These are phyloP conservation scores for Australoheros scitulus DNA, from an alignment of 2,113 vertebrate genomes.

Conservation along the genomic window DNA sequence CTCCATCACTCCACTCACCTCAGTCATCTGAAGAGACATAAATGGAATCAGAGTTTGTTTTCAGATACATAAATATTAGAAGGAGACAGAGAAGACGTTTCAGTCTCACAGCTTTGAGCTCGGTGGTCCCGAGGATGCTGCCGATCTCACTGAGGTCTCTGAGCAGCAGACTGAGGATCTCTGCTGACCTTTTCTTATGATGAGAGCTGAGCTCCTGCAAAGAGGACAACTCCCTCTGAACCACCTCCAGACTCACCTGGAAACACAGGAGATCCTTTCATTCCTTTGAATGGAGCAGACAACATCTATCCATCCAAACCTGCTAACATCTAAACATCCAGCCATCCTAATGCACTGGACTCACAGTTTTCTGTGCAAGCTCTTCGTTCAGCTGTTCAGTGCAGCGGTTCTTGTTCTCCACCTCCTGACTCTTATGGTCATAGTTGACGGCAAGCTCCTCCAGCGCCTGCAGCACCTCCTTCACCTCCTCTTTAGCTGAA, in stretches of 20 bases:
- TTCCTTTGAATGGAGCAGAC: too few relatives aligned
- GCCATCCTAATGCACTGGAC: neutral
- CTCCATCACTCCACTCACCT: slow-evolving; percentile 85
- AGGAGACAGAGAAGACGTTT: neutral
- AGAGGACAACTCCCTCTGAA: slow-evolving; percentile 85
- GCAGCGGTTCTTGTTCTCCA: slow-evolving; percentile 84
- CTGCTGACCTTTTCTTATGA: slow-evolving; percentile 88
- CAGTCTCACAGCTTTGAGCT: slow-evolving; percentile 85
- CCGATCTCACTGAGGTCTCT: slow-evolving; percentile 92
- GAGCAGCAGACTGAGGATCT: slow-evolving; percentile 89
- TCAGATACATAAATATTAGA: neutral
- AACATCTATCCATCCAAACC: neutral
- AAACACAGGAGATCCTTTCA: neutral
- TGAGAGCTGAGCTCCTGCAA: slow-evolving; percentile 89
- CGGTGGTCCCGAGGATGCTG: slow-evolving; percentile 86
- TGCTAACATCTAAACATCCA: neutral
- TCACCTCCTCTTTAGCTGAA: slow-evolving; percentile 88
- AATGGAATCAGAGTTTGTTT: neutral
- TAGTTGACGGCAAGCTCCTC: slow-evolving; percentile 96
- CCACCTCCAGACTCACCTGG: slow-evolving; percentile 81
- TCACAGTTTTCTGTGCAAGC: slow-evolving; percentile 87
- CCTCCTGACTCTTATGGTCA: slow-evolving; percentile 94
- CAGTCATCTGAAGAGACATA: slow-evolving; percentile 80
- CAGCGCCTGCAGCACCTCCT: slow-evolving; percentile 94
- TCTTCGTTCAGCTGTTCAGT: slow-evolving; percentile 88